Evolutionary conservation across 2,797 vertebrate species (phyloP).

Genomic region (Catostomus latipinnis): DNA sequence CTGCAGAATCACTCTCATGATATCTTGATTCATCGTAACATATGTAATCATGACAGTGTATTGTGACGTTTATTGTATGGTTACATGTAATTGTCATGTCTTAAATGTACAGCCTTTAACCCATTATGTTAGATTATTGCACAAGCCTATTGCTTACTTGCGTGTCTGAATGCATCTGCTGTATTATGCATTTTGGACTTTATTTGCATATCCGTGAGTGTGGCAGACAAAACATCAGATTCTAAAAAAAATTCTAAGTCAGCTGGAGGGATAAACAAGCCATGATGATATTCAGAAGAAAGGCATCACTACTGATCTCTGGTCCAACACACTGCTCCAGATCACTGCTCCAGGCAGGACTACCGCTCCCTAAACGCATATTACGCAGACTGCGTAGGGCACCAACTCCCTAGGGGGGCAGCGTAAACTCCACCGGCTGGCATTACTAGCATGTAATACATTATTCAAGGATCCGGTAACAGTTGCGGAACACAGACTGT

Average conservation of each 20-base stretch:
- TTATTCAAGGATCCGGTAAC: no score
- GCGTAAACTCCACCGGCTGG: no score
- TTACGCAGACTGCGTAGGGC: no score
- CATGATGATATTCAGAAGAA: conserved; percentile 22
- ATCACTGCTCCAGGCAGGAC: background rate
- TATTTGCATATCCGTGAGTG: conserved; percentile 13
- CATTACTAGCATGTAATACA: no score
- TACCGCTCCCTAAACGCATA: no score
- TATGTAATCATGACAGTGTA: no score
- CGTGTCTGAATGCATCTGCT: background rate
- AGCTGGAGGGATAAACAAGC: conserved; percentile 48
- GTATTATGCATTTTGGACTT: background rate
- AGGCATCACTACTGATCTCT: conserved; percentile 10
- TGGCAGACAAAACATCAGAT: conserved; percentile 15
- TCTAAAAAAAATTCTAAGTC: conserved; percentile 4
- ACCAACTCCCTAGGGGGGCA: no score
- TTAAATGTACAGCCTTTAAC: background rate
- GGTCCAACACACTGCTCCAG: background rate
- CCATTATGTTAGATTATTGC: background rate
- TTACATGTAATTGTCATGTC: no score
- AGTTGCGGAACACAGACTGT: no score
- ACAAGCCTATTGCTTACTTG: background rate
- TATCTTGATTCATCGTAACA: no score
- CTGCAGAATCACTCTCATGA: no score
- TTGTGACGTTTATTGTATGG: no score